A percentile compares a stretch with the other conserved stretches of the same genome.
Evolutionary conservation across 2,113 vertebrate species (phyloP).

Genomic region (Daphoenositta chrysoptera): DNA sequence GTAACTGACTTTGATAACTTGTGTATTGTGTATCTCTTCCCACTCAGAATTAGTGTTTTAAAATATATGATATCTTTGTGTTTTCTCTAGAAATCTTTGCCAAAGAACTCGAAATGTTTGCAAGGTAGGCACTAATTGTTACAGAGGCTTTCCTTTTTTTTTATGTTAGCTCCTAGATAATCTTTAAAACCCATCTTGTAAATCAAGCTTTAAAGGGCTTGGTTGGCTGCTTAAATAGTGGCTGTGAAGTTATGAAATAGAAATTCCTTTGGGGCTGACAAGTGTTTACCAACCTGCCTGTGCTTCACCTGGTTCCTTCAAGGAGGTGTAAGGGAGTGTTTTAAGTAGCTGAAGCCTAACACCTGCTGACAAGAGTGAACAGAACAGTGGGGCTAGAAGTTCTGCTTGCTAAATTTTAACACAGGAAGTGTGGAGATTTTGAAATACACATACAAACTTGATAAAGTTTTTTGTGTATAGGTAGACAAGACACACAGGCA

Average conservation of each 20-base stretch:
- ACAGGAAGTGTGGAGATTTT: background rate
- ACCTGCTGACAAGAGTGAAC: background rate
- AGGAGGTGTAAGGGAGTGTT: background rate
- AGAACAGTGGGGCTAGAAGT: background rate
- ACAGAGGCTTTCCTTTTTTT: background rate
- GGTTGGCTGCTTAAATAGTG: background rate
- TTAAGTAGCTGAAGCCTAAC: background rate
- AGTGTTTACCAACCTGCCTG: background rate
- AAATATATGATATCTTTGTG: background rate
- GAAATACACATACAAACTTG: background rate
- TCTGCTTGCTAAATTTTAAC: background rate
- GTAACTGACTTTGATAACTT: background rate
- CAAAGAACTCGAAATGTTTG: conserved; percentile 91
- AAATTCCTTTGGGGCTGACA: background rate
- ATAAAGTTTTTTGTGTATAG: background rate
- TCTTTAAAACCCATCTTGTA: background rate
- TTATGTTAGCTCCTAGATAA: background rate
- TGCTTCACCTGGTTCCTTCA: background rate
- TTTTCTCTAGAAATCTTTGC: conserved; percentile 86
- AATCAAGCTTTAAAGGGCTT: background rate
- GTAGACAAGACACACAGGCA: background rate
- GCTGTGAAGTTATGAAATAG: background rate
- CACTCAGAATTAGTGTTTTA: background rate
- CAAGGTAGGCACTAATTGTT: conserved; percentile 76
- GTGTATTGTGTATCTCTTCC: background rate